phyloP scores from a whole-genome alignment of 2,113 vertebrate genomes.

The Neotragus moschatus region DNA sequence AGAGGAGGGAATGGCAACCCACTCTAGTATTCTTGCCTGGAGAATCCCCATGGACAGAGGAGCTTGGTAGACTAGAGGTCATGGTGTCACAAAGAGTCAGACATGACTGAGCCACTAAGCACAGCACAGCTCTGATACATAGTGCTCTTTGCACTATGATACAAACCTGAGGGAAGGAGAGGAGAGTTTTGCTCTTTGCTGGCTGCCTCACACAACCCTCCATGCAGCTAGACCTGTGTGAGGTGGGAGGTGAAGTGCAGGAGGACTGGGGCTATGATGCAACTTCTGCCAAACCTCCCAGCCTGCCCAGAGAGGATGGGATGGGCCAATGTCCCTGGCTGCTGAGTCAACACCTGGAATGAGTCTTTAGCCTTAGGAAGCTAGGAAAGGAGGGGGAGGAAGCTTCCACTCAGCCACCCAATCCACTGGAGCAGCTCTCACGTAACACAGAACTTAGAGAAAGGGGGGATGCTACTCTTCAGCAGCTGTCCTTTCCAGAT shows the following conservation, averaged over 20 bases:
- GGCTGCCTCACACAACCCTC: neutral
- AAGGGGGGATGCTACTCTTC: neutral
- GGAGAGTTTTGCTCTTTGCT: neutral
- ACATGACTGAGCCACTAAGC: neutral
- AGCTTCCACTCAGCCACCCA: neutral
- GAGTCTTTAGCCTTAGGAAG: neutral
- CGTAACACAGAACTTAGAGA: accelerated
- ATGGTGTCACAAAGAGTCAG: neutral
- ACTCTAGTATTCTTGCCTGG: neutral
- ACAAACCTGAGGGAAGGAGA: neutral
- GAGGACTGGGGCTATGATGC: neutral
- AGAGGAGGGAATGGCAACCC: neutral
- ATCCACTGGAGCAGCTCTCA: no score
- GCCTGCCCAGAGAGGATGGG: neutral
- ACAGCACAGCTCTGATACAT: neutral
- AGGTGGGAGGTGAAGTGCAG: neutral
- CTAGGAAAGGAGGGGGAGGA: neutral
- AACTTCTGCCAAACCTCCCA: neutral
- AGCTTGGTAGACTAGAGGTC: neutral
- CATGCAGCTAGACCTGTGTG: neutral
- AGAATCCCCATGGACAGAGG: neutral
- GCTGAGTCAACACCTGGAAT: neutral
- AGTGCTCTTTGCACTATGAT: neutral
- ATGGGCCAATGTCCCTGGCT: neutral
- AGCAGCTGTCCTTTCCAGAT: neutral